Percentiles rank a stretch among this genome's conserved stretches.
Conservation (phyloP, 2,888 invertebrate genomes). For the Apomyelois bistriatella region DNA sequence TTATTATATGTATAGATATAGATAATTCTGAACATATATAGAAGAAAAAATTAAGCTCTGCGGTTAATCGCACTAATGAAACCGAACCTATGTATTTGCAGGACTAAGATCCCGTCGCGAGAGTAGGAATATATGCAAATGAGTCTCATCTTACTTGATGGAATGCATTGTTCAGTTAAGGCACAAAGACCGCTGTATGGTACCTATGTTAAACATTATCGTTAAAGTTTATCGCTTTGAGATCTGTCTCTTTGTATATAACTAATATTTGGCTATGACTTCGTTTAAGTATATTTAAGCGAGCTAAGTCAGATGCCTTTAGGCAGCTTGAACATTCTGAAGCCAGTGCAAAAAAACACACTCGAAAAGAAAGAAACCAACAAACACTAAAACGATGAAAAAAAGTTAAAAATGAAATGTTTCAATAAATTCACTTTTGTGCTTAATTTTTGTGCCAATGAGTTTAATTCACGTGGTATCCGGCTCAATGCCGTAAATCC, state of each 20-base stretch:
- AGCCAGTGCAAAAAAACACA: no score
- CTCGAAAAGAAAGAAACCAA: no score
- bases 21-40: no score
- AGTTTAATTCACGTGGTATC: neutral
- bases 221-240: slow-evolving; percentile 5
- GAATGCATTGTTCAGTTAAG: slow-evolving; percentile 19
- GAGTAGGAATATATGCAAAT: slow-evolving; percentile 51
- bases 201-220: neutral
- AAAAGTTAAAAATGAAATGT: neutral
- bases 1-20: no score
- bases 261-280: no score
- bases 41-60: no score
- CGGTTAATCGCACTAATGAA: neutral
- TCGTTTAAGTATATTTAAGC: neutral
- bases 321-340: no score
- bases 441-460: neutral
- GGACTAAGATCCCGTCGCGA: slow-evolving; percentile 34
- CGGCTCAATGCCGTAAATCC: slow-evolving; percentile 8
- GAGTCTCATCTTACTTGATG: slow-evolving; percentile 47
- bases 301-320: no score
- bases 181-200: neutral
- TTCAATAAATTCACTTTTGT: neutral
- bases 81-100: neutral
- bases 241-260: neutral
- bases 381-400: no score